Base-by-base conservation (phyloP, 1,140 invertebrate species). In the Akabosia matsudoensis region DNA sequence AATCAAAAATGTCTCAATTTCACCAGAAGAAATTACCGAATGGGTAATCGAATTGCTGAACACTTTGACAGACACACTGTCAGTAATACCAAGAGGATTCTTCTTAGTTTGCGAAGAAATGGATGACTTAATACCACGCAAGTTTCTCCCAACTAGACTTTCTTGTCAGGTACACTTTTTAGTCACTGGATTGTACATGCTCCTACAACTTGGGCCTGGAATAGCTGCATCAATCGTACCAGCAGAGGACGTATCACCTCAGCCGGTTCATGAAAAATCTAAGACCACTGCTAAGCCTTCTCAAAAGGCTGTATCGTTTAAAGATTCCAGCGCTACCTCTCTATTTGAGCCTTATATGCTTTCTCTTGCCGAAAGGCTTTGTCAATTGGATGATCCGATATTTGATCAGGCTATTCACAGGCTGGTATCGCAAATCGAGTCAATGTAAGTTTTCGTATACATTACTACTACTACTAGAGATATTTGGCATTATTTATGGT, bases 331-430 rank as follows among this genome's bases (percentile, higher is more conserved):
- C 70, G 45, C 18, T 72, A 2, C 70, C 70, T 34, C 70, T 72
- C 16, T 72, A 72, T 72, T 74, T 33, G 73, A 79, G 37, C 64
- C 76, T 79, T 4, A 74, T 79, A 56, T 81, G 45, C 67, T 79
- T 75, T 75, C 80, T 78, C 71, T 76, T 78, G 76, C 80, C 71
- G 80, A 79, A 76, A 74, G 80, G 78, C 74, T 81, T 51, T 81
- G 80, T 79, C 77, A 79, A 79, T 70, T 81, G 54, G 79, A 81
- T 70, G 79, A 81, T 79, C 37, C 37, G 34, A 28, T 77, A 28
- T 81, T 81, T 78, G 80, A 81, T 79, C 80, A 81, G 76, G 74
- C 76, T 33, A 34, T 81, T 75, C 78, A 81, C 77, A 75, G 80
- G 2, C 73, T 81, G 18, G 64, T 79, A 33, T 74, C 78, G 28